Percentiles rank a stretch among this genome's conserved stretches.
phyloP scores from a whole-genome alignment of 1,140 invertebrate species.

The Heterodera carotae region DNA sequence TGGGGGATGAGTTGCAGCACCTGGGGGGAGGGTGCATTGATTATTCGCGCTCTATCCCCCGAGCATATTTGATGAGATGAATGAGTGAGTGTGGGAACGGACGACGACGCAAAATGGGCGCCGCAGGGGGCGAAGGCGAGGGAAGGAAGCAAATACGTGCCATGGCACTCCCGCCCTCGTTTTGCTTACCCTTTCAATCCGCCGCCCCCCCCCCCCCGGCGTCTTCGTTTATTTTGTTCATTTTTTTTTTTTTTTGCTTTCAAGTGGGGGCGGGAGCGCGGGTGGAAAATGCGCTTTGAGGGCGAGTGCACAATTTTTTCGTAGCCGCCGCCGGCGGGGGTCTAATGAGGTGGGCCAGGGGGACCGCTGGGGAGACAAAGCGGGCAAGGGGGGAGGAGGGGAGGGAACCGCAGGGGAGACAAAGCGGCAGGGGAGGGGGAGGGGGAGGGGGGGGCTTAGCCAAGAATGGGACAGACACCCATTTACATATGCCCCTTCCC shows the following conservation, averaged over 20 bases:
- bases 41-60: no score
- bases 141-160: neutral
- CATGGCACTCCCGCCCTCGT: neutral
- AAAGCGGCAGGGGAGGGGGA: neutral
- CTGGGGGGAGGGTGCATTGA: no score
- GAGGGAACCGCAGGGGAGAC: neutral
- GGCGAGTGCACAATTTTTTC: neutral
- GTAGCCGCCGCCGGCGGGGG: no score
- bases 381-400: no score
- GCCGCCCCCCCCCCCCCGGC: no score
- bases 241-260: no score
- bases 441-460: no score
- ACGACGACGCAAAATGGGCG: no score
- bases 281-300: neutral
- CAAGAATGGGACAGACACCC: no score
- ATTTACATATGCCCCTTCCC: neutral
- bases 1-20: neutral
- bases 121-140: no score
- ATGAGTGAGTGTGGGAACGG: neutral
- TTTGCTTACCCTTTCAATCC: neutral
- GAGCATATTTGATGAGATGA: no score
- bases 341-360: neutral
- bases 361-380: no score
- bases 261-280: neutral
- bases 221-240: neutral